Evolutionary conservation across 2,113 vertebrate species (phyloP).

Genomic region (Salvelinus alpinus): DNA sequence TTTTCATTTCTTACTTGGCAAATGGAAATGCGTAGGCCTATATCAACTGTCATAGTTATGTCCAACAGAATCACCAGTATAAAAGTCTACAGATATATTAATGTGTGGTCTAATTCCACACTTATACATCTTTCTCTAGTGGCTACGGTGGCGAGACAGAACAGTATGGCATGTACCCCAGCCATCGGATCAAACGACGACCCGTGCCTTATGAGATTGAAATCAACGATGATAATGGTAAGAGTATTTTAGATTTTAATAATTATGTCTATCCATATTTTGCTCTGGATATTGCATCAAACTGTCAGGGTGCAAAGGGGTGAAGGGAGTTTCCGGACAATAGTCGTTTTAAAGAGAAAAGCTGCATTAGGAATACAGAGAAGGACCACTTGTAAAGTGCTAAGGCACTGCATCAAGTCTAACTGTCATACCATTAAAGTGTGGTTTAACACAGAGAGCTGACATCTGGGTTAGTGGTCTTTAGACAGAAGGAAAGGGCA

Average conservation of each 20-base stretch:
- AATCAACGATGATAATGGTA: constrained; percentile 75
- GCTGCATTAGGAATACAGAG: background rate
- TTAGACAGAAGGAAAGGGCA: too few relatives aligned
- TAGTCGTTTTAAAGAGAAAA: too few relatives aligned
- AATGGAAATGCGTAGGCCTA: too few relatives aligned
- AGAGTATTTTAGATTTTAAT: constrained; percentile 12
- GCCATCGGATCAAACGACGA: constrained; percentile 71
- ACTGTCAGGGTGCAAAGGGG: background rate
- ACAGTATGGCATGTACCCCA: constrained; percentile 80
- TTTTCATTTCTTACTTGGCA: too few relatives aligned
- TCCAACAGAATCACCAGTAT: too few relatives aligned
- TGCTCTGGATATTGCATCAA: background rate
- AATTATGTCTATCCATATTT: background rate
- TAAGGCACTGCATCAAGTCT: too few relatives aligned
- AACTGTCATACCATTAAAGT: too few relatives aligned
- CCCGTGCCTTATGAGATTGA: constrained; percentile 84
- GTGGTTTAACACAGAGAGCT: too few relatives aligned
- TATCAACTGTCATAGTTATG: too few relatives aligned
- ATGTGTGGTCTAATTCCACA: background rate
- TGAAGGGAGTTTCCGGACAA: too few relatives aligned
- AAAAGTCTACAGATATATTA: background rate
- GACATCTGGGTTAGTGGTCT: too few relatives aligned
- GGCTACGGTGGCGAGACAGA: constrained; percentile 81
- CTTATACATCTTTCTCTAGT: constrained; percentile 50
- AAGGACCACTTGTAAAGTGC: too few relatives aligned